phyloP scores from a whole-genome alignment of 1,140 invertebrate genomes.

The Ladona fulva region DNA sequence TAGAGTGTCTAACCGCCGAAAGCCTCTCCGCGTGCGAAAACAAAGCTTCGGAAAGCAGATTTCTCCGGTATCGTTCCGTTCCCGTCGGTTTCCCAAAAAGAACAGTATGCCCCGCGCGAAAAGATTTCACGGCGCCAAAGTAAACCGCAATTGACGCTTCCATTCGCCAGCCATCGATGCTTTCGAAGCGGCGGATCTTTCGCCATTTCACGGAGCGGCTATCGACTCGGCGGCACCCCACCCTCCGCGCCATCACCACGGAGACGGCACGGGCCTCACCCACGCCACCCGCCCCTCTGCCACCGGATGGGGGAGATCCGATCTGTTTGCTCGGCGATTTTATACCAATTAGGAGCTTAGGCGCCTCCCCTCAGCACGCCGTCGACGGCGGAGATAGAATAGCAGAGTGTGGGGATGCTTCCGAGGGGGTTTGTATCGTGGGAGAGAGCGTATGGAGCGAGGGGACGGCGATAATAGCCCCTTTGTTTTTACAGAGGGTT shows the following conservation, averaged over 20 bases:
- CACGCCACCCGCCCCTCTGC: neutral
- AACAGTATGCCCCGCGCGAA: too few relatives aligned
- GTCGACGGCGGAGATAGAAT: neutral
- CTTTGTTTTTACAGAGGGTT: too few relatives aligned
- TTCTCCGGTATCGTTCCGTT: too few relatives aligned
- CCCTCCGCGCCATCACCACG: constrained; percentile 30
- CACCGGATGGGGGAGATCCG: constrained; percentile 25
- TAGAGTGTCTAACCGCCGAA: too few relatives aligned
- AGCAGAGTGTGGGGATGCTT: neutral
- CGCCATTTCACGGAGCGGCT: too few relatives aligned
- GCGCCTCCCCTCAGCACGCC: neutral
- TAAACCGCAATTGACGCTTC: too few relatives aligned
- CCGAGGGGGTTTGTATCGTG: neutral
- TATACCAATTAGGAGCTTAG: constrained; percentile 41
- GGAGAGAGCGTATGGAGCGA: neutral
- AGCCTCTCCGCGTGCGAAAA: too few relatives aligned
- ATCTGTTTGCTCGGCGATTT: constrained; percentile 43
- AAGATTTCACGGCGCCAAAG: too few relatives aligned
- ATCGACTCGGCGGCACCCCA: neutral
- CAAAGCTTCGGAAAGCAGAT: too few relatives aligned
- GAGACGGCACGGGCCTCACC: constrained; percentile 36
- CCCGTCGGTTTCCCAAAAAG: too few relatives aligned
- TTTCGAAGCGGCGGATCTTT: too few relatives aligned
- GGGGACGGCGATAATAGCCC: neutral
- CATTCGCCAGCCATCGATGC: too few relatives aligned